These are phyloP conservation scores for Porites evermanni DNA, from an alignment of 92 coral and sea anemone species.

Conservation along the genomic window DNA sequence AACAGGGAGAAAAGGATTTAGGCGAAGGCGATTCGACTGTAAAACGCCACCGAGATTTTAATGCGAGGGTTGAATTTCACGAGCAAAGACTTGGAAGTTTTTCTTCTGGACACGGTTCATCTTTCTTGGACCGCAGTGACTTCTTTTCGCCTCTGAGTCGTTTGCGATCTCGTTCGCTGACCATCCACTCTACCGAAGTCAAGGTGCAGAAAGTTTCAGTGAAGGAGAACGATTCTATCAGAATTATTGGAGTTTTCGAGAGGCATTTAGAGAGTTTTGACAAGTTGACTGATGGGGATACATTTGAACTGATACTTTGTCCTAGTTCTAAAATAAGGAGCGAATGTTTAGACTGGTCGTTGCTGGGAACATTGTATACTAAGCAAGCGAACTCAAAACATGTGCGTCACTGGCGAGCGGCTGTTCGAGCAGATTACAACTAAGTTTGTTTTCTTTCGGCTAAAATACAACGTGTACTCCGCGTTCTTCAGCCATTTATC, in stretches of 20 bases:
- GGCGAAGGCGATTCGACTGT: constrained; percentile 6
- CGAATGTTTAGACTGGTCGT: constrained; percentile 58
- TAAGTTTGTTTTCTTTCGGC: neutral
- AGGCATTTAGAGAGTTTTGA: constrained; percentile 10
- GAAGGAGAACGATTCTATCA: constrained; percentile 54
- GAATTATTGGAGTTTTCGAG: constrained; percentile 62
- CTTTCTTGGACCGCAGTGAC: neutral
- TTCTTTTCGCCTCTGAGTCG: neutral
- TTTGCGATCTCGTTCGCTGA: constrained; percentile 40
- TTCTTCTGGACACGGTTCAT: neutral
- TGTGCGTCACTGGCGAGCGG: constrained; percentile 83
- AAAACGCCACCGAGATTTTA: constrained; percentile 1
- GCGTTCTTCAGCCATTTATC: no score
- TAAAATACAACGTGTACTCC: no score
- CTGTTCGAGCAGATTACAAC: constrained; percentile 49
- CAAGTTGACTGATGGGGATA: constrained; percentile 48
- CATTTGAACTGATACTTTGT: constrained; percentile 80
- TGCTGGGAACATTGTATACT: constrained; percentile 82
- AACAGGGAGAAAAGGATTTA: neutral
- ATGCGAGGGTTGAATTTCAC: constrained; percentile 64
- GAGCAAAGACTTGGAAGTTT: constrained; percentile 26
- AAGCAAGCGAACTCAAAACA: constrained; percentile 62
- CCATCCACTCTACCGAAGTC: constrained; percentile 39
- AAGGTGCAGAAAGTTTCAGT: constrained; percentile 61
- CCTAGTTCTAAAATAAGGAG: constrained; percentile 56